These are phyloP conservation scores for Catharus ustulatus DNA, from an alignment of 2,797 vertebrate genomes.

Conservation along the genomic window DNA sequence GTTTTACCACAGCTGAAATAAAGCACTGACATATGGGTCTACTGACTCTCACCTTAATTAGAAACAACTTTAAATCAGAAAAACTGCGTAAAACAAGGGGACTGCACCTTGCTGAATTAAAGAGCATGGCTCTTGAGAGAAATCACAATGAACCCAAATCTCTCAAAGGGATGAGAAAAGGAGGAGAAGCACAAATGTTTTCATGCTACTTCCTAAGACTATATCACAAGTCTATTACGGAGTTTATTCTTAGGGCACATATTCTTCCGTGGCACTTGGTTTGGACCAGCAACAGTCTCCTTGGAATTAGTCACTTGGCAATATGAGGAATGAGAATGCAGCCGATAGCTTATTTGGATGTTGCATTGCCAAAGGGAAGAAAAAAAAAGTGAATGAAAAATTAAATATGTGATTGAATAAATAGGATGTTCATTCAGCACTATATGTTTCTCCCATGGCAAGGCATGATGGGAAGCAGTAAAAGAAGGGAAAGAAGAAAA, in stretches of 20 bases:
- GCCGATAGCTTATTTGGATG: not conserved
- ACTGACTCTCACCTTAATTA: not conserved
- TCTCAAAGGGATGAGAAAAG: not conserved
- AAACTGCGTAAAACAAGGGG: not conserved
- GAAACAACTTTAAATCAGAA: not conserved
- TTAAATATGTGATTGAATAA: not conserved
- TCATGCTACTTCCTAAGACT: not conserved
- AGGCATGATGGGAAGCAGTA: not conserved
- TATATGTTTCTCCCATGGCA: not conserved
- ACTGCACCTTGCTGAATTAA: not conserved
- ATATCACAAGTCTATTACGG: fast-evolving
- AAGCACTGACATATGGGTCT: not conserved
- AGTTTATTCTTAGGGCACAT: not conserved
- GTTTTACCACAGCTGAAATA: not conserved
- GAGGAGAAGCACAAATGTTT: fast-evolving
- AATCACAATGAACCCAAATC: not conserved
- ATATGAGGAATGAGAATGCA: not conserved
- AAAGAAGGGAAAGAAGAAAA: not conserved
- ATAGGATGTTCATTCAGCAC: not conserved
- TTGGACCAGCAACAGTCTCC: not conserved
- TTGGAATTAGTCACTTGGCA: not conserved
- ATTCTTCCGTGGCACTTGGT: not conserved
- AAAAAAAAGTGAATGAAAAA: not conserved
- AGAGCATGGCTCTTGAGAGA: not conserved
- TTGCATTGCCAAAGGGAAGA: not conserved